Evolutionary conservation across 2,797 vertebrate species (phyloP).

Genomic region (Sciaenops ocellatus): DNA sequence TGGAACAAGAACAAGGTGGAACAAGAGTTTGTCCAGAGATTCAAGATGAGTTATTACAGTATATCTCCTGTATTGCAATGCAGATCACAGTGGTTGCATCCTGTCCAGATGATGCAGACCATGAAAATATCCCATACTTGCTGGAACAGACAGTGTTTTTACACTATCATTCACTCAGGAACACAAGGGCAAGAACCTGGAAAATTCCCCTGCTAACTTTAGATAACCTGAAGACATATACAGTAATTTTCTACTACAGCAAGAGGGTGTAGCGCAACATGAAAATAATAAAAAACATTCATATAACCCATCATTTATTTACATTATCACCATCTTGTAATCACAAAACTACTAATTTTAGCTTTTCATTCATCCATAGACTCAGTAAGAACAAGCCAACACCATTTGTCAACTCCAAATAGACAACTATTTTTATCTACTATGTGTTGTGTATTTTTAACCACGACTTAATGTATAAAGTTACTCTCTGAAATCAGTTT

Average conservation of each 20-base stretch:
- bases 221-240: not conserved
- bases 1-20: not conserved
- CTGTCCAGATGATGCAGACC: too few species aligned
- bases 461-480: constrained; percentile 10
- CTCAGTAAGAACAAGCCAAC: not conserved
- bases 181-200: not conserved
- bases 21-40: not conserved
- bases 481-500: not conserved
- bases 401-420: not conserved
- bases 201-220: not conserved
- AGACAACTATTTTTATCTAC: constrained; percentile 7
- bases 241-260: not conserved
- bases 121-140: too few species aligned
- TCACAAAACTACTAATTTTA: not conserved
- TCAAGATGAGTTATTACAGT: not conserved
- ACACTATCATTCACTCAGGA: not conserved
- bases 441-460: constrained; percentile 31
- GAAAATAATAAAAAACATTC: not conserved
- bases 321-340: not conserved
- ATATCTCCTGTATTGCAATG: not conserved
- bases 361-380: not conserved
- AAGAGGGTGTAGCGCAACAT: not conserved
- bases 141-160: too few species aligned
- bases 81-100: not conserved
- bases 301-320: not conserved